Percentiles rank a stretch among this genome's conserved stretches.
phyloP scores from a whole-genome alignment of 2,797 vertebrate genomes.

The Naso thynnoides region DNA sequence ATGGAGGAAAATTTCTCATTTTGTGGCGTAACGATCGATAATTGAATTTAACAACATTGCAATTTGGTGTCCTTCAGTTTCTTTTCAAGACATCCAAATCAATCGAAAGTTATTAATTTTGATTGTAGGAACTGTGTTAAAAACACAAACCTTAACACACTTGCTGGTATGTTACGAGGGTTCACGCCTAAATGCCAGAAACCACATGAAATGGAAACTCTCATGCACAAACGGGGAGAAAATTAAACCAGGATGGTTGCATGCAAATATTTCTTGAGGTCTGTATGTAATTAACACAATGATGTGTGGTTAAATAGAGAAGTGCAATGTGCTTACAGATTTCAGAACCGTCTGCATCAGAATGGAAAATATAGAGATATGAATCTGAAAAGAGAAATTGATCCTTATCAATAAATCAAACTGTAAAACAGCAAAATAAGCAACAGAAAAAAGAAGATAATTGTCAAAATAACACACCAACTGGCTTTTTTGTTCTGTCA shows the following conservation, averaged over 20 bases:
- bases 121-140: background rate
- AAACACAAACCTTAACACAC: background rate
- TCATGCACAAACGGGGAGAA: too few relatives aligned
- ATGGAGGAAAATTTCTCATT: slow-evolving; percentile 40
- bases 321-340: background rate
- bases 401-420: background rate
- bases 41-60: slow-evolving; percentile 48
- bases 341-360: background rate
- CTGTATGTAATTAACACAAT: background rate
- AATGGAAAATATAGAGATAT: background rate
- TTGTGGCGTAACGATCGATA: slow-evolving; percentile 29
- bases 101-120: background rate
- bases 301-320: background rate
- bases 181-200: too few relatives aligned
- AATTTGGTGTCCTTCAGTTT: background rate
- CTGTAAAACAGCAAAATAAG: background rate
- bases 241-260: background rate
- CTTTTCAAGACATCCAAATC: background rate
- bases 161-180: background rate
- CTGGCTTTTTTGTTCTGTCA: background rate
- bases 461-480: too few relatives aligned
- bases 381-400: background rate
- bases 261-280: background rate
- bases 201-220: too few relatives aligned
- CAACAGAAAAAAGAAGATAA: background rate